Conservation (phyloP, 2,113 vertebrate genomes). For the Balaeniceps rex region DNA sequence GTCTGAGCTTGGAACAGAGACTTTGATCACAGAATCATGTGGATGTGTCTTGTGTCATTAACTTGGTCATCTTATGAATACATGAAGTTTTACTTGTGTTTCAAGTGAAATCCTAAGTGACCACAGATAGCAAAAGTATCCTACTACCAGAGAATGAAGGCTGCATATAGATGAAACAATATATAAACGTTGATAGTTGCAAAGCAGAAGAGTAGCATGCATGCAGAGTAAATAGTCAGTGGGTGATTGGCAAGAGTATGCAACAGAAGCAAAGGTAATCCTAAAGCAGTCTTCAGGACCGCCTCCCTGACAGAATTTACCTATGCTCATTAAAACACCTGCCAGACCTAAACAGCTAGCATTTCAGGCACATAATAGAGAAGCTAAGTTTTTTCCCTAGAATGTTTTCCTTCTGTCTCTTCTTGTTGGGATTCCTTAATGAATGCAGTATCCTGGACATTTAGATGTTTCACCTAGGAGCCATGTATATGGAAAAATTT, state of each 20-base stretch:
- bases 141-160: background rate
- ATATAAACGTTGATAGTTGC: background rate
- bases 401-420: background rate
- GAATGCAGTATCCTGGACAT: background rate
- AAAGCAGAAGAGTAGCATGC: background rate
- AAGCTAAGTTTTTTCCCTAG: background rate
- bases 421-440: background rate
- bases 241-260: background rate
- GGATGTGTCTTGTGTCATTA: background rate
- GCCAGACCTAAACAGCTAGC: background rate
- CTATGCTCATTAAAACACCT: background rate
- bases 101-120: background rate
- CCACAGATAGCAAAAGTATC: background rate
- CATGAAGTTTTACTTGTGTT: background rate
- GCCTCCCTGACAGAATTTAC: background rate
- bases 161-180: background rate
- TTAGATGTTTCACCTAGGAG: background rate
- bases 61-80: background rate
- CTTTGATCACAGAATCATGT: background rate
- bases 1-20: background rate
- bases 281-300: background rate
- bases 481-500: background rate
- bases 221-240: background rate
- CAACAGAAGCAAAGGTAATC: background rate
- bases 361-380: background rate